Percentiles rank a stretch among this genome's conserved stretches.
Evolutionary conservation across 2,113 vertebrate genomes (phyloP).

Genomic region (Prolemur simus): DNA sequence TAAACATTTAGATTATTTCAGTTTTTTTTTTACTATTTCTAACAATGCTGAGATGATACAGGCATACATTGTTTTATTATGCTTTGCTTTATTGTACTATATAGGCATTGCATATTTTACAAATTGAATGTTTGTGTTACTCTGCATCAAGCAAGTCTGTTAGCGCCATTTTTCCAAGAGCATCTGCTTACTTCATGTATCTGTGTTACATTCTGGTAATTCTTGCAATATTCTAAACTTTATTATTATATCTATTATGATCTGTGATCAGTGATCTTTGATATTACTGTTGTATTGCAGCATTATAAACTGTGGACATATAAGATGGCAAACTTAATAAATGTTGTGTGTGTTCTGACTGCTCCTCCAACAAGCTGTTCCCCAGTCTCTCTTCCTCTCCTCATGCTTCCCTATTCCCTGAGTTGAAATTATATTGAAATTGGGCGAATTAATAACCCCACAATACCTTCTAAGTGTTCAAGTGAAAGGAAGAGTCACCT

Average conservation of each 20-base stretch:
- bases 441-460: background rate
- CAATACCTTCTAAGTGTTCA: background rate
- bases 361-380: background rate
- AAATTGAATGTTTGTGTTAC: background rate
- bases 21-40: background rate
- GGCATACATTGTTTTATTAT: background rate
- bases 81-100: background rate
- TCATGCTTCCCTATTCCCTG: background rate
- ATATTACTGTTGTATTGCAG: background rate
- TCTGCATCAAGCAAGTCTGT: background rate
- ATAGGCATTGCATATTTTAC: background rate
- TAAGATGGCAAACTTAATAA: background rate
- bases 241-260: background rate
- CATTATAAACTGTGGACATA: background rate
- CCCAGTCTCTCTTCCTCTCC: background rate
- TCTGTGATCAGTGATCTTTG: background rate
- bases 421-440: background rate
- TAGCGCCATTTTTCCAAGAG: background rate
- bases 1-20: background rate
- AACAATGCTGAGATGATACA: background rate
- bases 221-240: background rate
- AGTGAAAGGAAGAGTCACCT: background rate
- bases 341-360: background rate
- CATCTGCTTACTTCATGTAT: background rate
- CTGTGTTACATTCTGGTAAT: background rate